phyloP scores from a whole-genome alignment of 2,797 vertebrate species.

The Remorina albescens region DNA sequence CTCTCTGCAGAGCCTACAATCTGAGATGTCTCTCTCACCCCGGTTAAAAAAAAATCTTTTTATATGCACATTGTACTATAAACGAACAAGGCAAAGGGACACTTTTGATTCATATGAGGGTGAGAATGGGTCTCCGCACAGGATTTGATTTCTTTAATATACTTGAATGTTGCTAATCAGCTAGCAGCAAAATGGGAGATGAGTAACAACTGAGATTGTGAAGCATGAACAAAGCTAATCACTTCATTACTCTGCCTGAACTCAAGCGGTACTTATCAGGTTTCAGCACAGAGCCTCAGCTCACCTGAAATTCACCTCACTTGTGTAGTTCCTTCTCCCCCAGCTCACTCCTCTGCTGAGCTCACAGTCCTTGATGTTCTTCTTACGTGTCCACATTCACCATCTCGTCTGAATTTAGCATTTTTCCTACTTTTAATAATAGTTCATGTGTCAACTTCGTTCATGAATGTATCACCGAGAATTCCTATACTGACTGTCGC shows the following conservation, averaged over 20 bases:
- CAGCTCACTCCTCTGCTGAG: not conserved
- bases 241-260: not conserved
- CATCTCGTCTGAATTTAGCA: not conserved
- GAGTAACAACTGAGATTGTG: slow-evolving; percentile 1
- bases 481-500: slow-evolving; percentile 28
- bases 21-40: not conserved
- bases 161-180: not conserved
- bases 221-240: slow-evolving; percentile 16
- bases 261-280: slow-evolving; percentile 12
- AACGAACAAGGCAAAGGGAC: not conserved
- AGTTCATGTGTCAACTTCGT: not conserved
- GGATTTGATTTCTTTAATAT: slow-evolving; percentile 2
- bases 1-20: not conserved
- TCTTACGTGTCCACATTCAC: not conserved
- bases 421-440: not conserved
- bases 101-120: not conserved
- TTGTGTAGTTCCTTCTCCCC: not conserved
- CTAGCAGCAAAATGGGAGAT: not conserved
- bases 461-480: slow-evolving; percentile 11
- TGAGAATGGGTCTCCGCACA: not conserved
- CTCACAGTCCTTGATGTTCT: not conserved
- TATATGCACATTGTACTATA: not conserved
- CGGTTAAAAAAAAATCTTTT: not conserved
- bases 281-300: slow-evolving; percentile 14
- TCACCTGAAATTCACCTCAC: slow-evolving; percentile 27